phyloP scores from a whole-genome alignment of 2,797 vertebrate species.

The Aeoliscus strigatus region DNA sequence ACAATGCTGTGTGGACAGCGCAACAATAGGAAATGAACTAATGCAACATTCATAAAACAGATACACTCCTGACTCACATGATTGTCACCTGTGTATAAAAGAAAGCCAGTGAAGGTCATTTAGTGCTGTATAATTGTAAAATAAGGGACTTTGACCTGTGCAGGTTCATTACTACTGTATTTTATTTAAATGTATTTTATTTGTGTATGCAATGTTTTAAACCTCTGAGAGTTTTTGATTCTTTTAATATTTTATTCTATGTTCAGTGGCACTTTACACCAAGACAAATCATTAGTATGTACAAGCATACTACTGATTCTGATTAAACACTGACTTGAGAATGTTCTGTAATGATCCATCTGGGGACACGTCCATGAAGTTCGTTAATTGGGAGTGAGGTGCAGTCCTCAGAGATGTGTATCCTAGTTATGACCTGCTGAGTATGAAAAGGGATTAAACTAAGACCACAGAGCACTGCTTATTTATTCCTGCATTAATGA shows the following conservation, averaged over 20 bases:
- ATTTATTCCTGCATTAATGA: conserved; percentile 74
- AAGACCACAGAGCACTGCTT: conserved; percentile 43
- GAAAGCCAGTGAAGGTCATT: conserved; percentile 1
- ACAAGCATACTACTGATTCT: no score
- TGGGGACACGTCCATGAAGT: conserved; percentile 1
- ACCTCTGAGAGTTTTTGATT: no score
- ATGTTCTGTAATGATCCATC: conserved; percentile 1
- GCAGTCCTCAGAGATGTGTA: neutral
- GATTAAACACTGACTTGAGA: conserved; percentile 1
- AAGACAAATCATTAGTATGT: no score
- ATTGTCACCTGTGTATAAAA: neutral
- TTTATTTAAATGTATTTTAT: no score
- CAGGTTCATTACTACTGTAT: no score
- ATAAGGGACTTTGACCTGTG: conserved; percentile 15
- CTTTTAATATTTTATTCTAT: no score
- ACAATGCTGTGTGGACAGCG: no score
- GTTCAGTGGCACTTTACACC: no score
- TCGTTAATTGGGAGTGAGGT: conserved; percentile 6
- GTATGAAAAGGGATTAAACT: conserved; percentile 36
- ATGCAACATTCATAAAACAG: no score
- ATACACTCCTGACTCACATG: conserved; percentile 1
- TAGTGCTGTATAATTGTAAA: conserved; percentile 10
- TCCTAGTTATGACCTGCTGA: neutral
- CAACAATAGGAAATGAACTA: no score
- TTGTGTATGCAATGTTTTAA: no score